phyloP scores from a whole-genome alignment of 2,113 vertebrate species.

The Serinus canaria region DNA sequence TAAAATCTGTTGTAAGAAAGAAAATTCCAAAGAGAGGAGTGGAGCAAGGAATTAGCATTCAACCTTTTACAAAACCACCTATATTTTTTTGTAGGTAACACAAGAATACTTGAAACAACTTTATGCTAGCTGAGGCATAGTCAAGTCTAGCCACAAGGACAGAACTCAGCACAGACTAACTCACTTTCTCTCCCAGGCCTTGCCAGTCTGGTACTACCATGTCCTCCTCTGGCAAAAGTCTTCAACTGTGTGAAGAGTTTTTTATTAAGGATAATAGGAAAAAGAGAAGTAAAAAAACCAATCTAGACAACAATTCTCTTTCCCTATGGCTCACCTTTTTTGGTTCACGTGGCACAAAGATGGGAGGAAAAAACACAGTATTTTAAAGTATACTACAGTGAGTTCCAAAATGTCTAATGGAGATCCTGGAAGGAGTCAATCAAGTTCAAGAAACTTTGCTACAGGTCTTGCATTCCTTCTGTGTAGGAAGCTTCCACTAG shows the following conservation, averaged over 20 bases:
- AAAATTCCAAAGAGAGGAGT: background rate
- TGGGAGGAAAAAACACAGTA: fast-evolving
- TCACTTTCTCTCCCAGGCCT: background rate
- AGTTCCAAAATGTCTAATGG: background rate
- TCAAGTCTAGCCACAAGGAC: background rate
- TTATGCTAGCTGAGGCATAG: background rate
- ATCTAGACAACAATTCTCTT: background rate
- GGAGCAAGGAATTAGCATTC: background rate
- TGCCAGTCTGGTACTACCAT: background rate
- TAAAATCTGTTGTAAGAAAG: background rate
- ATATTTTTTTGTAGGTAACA: background rate
- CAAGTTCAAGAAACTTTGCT: background rate
- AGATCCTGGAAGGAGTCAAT: background rate
- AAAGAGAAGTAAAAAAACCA: background rate
- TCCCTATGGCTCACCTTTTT: background rate
- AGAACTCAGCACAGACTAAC: background rate
- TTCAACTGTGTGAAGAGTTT: background rate
- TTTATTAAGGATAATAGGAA: background rate
- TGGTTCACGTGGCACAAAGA: background rate
- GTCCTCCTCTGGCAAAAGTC: background rate
- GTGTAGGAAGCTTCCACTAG: background rate
- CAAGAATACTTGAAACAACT: background rate
- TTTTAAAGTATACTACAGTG: background rate
- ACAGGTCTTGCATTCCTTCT: background rate
- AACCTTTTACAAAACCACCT: background rate